Percentiles rank a stretch among this genome's conserved stretches.
Evolutionary conservation across 1,140 invertebrate species (phyloP).

Genomic region (Plutomurus gul): DNA sequence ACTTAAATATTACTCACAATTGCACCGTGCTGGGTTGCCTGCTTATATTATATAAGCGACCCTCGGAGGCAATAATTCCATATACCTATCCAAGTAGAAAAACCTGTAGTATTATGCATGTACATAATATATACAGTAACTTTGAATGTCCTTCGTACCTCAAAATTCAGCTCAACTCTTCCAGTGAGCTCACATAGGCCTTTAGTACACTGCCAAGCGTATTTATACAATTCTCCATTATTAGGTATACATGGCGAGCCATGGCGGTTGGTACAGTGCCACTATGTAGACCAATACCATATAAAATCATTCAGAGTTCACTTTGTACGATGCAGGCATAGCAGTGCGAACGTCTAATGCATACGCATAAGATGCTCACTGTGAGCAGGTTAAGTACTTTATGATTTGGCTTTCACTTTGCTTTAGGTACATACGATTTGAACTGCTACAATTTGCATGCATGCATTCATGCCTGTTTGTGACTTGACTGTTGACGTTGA

Average conservation of each 20-base stretch:
- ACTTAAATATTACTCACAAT: neutral
- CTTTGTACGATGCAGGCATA: neutral
- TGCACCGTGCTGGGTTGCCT: neutral
- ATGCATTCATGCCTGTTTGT: slow-evolving; percentile 28
- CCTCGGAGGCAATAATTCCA: too few relatives aligned
- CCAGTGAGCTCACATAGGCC: neutral
- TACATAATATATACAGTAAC: neutral
- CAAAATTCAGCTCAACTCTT: neutral
- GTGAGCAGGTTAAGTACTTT: slow-evolving; percentile 19
- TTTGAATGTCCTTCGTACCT: neutral
- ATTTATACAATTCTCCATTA: neutral
- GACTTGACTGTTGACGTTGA: slow-evolving; percentile 23
- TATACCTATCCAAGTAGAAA: neutral
- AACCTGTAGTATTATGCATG: neutral
- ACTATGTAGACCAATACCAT: too few relatives aligned
- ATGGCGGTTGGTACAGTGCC: too few relatives aligned
- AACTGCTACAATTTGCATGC: slow-evolving; percentile 22
- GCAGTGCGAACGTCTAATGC: neutral
- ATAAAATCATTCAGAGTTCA: too few relatives aligned
- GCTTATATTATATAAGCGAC: neutral
- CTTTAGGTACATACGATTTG: slow-evolving; percentile 8
- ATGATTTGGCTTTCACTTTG: slow-evolving; percentile 22
- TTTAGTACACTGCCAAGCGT: neutral
- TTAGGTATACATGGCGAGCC: neutral
- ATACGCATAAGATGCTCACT: neutral